phyloP scores from a whole-genome alignment of 1,140 invertebrate genomes.

The Heliothis subflexa region DNA sequence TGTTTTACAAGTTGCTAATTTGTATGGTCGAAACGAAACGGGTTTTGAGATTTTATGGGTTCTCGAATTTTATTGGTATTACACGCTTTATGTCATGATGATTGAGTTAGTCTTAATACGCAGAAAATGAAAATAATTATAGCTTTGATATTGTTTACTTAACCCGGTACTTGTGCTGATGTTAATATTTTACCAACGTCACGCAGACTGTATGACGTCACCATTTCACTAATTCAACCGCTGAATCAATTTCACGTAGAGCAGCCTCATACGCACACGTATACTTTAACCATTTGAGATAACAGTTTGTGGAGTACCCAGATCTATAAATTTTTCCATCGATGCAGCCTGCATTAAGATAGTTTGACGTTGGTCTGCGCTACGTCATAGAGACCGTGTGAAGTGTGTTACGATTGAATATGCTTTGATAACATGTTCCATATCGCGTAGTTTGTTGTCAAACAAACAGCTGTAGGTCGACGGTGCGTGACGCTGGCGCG shows the following conservation, averaged over 20 bases:
- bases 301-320: constrained; percentile 51
- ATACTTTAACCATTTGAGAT: constrained; percentile 51
- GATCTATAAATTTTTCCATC: constrained; percentile 52
- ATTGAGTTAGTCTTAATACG: constrained; percentile 7
- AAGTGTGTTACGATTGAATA: constrained; percentile 40
- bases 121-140: neutral
- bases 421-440: constrained; percentile 37
- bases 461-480: constrained; percentile 64
- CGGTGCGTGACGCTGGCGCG: constrained; percentile 62
- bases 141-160: neutral
- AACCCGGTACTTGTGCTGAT: neutral
- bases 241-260: constrained; percentile 56
- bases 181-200: neutral
- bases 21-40: constrained; percentile 12
- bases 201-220: constrained; percentile 28
- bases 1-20: constrained; percentile 47
- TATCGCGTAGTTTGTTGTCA: constrained; percentile 65
- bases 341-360: constrained; percentile 3
- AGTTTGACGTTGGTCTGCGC: neutral
- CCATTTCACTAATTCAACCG: constrained; percentile 25
- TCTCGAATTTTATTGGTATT: constrained; percentile 33
- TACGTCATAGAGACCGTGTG: constrained; percentile 30
- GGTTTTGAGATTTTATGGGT: constrained; percentile 33
- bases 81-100: constrained; percentile 31
- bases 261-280: constrained; percentile 57